Base-by-base conservation (phyloP, 2,113 vertebrate species). In the Pungitius pungitius region DNA sequence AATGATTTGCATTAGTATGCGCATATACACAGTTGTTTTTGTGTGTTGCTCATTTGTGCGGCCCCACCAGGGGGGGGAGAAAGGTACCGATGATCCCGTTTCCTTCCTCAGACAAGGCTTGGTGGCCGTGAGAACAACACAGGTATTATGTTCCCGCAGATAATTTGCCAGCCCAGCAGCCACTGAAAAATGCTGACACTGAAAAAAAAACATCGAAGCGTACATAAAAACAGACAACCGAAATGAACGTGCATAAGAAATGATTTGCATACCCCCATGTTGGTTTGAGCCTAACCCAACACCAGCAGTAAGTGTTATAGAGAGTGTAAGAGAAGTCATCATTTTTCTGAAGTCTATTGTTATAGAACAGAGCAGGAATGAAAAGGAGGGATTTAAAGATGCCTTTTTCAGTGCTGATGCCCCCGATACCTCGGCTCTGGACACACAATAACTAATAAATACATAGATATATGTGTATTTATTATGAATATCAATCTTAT, bases 221-320 rank as follows among this genome's bases (percentile, higher is more conserved):
- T 76, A 45, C 70, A 86, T 82, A 73, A 76, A 69, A 54, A 70
- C 69, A 59, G 73, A 85, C 59, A 74, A 82, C 61, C 65, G 35
- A 75, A 85, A 81, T 75, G 3, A 89, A 82, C 67, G 73, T 33
- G 43, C 54, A 49, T 72, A 22, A 77, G 58, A 54, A 63, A 82
- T 63, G 33, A 81, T 73, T 66, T 78, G 27, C 51, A 79, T 81
- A 69, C 61, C 17, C 35, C 42, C 26, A 40, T 75, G 63, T 75
- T 73, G 11, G 57, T 68, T 67, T 30, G 45, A 71, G 40, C 11
- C 26, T 6, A 43, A 47, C 2, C 24, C 42, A 68, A 80, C 39
- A 61, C 3, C 11, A 74, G 51, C 73, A 72, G 33, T 10, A 40
- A 30, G 24, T 60, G 30, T 61, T 47, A 69, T 40, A 37, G 20